Conservation (phyloP, 37 sponge, comb jelly and placozoan species). For the Halichondria panicea region DNA sequence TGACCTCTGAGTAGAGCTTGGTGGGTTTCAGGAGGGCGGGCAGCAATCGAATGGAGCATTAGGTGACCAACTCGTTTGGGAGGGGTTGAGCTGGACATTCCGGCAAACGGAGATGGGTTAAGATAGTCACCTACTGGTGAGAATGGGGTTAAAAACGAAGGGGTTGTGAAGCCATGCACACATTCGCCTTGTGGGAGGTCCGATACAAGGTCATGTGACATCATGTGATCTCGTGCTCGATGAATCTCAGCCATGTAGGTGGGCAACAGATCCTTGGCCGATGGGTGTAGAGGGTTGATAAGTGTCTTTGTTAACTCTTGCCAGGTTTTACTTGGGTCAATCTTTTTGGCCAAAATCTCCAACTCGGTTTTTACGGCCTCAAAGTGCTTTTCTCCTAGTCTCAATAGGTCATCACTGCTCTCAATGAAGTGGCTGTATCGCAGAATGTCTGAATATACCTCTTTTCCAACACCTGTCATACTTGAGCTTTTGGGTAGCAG, state of each 20-base stretch:
- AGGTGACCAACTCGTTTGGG: conserved; percentile 36
- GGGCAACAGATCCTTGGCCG: conserved; percentile 15
- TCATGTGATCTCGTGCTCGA: conserved; percentile 38
- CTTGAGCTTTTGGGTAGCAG: conserved; percentile 3
- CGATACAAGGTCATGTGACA: conserved; percentile 29
- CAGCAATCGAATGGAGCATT: conserved; percentile 61
- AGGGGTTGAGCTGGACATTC: not conserved
- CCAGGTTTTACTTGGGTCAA: conserved; percentile 48
- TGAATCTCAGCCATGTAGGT: conserved; percentile 58
- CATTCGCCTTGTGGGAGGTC: conserved; percentile 31
- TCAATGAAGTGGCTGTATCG: conserved; percentile 41
- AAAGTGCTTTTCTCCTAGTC: conserved; percentile 54
- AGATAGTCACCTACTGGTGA: conserved; percentile 67
- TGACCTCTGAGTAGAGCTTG: conserved; percentile 38
- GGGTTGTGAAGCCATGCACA: conserved; percentile 57
- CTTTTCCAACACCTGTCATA: conserved; percentile 18
- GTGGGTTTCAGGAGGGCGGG: conserved; percentile 9
- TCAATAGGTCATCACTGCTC: conserved; percentile 41
- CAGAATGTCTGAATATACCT: conserved; percentile 31
- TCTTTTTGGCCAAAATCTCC: conserved; percentile 22
- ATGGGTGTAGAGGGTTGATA: conserved; percentile 35
- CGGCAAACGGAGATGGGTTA: conserved; percentile 61
- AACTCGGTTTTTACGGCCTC: conserved; percentile 33
- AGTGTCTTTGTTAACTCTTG: conserved; percentile 44
- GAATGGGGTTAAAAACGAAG: conserved; percentile 45